Evolutionary conservation across 2,113 vertebrate species (phyloP).

Genomic region (Elephas maximus): DNA sequence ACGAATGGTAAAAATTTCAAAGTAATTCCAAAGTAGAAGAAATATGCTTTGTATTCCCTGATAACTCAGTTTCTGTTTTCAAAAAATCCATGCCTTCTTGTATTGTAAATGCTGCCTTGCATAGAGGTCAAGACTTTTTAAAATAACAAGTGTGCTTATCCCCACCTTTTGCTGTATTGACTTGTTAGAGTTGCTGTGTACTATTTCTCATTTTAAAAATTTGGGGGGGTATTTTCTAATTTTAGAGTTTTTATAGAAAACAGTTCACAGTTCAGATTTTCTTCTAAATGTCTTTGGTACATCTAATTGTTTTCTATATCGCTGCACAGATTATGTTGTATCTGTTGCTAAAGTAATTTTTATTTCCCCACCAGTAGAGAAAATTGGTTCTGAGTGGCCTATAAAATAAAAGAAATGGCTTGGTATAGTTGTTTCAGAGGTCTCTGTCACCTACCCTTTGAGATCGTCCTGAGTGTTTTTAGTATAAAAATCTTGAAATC

Average conservation of each 20-base stretch:
- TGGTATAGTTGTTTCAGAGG: neutral
- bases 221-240: neutral
- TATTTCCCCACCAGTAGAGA: neutral
- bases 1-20: conserved; percentile 38
- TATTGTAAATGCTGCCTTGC: neutral
- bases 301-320: neutral
- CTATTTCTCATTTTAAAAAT: conserved; percentile 2
- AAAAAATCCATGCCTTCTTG: neutral
- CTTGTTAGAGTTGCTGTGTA: neutral
- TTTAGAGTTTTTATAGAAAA: conserved; percentile 19
- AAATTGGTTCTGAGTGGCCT: neutral
- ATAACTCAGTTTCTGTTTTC: neutral
- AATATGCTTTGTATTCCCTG: neutral
- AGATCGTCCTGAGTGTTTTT: neutral
- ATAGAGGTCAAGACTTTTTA: neutral
- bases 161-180: neutral
- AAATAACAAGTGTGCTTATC: neutral
- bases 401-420: neutral
- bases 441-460: neutral
- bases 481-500: conserved; percentile 22
- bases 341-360: conserved; percentile 38
- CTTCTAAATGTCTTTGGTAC: conserved; percentile 18
- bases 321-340: accelerated
- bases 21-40: neutral
- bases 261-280: neutral